Evolutionary conservation across 2,888 invertebrate genomes (phyloP), one percentile per base, ranked within the genome.

Genomic region (Cephus spinipes): DNA sequence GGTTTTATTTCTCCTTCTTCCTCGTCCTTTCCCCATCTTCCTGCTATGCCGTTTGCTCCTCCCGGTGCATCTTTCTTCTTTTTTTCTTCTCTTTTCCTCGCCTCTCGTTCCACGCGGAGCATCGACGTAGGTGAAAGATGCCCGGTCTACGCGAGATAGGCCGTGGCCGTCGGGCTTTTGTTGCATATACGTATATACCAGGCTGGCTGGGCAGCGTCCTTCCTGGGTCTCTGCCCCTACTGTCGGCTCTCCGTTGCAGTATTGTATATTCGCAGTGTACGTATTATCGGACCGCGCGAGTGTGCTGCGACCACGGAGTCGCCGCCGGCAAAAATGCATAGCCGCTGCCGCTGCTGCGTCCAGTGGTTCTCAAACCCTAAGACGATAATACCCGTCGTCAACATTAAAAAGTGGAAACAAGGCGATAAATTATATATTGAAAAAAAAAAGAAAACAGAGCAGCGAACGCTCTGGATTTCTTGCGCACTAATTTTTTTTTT

Each of bases 211-310:
- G 83, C 73, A 69, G 86, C 89, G 90, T 91, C 91, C 91, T 91
- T 91, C 91, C 91, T 91, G 91, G 91, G 91, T 91, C 91, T 91
- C 89, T 91, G 91, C 91, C 90, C 91, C 90, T 87, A 81, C 88
- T 85, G 85, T 84, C 71, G 77, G 83, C 83, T 85, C 83, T 35
- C 83, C 87, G 85, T 87, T 84, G 83, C 86, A 83, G 87, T 87
- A 88, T 88, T 88, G 86, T 89, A 85, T 87, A 88, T 89, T 88
- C 87, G 86, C 87, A 84, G 85, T 87, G 85, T 83, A 88, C 87
- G 86, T 87, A 88, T 88, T 89, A 90, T 89, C 89, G 83, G 85
- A 84, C 80, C 84, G 82, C 69, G 79, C 81, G 82, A 73, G 76
- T 83, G 80, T 82, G 12, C 78, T n/a, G 81, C 76, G 75, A 76